A percentile compares a stretch with the other conserved stretches of the same genome.
These are phyloP conservation scores for Odobenus rosmarus DNA, from an alignment of 2,113 vertebrate species.

Conservation along the genomic window DNA sequence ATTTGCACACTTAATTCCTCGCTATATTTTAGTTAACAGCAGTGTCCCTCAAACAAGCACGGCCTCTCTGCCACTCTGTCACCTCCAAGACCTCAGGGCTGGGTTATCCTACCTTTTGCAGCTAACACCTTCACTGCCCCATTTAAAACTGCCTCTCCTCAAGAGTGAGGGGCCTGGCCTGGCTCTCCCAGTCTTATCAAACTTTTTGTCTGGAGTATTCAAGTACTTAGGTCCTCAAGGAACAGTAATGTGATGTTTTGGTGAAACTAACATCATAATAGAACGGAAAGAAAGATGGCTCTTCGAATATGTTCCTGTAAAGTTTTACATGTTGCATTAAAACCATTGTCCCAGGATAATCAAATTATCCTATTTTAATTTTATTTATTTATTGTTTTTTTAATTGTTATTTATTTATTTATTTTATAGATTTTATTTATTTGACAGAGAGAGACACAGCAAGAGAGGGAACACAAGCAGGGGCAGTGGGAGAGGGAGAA, in stretches of 20 bases:
- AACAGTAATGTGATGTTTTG: background rate
- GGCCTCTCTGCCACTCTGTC: background rate
- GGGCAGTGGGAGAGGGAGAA: too few relatives aligned
- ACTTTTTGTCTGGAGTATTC: background rate
- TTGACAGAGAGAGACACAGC: too few relatives aligned
- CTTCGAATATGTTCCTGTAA: background rate
- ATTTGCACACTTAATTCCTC: background rate
- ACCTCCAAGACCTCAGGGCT: background rate
- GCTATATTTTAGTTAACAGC: background rate
- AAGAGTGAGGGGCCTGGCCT: background rate
- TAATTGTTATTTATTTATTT: too few relatives aligned
- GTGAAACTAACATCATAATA: background rate
- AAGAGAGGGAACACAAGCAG: too few relatives aligned
- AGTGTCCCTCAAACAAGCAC: background rate
- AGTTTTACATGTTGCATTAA: background rate
- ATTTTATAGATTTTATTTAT: too few relatives aligned
- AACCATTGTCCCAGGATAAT: background rate
- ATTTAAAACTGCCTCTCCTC: background rate
- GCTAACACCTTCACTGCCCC: background rate
- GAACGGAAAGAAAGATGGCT: background rate
- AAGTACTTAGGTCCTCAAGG: background rate
- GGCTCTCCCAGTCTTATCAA: background rate
- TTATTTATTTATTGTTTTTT: too few relatives aligned
- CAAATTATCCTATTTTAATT: background rate
- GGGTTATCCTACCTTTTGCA: background rate